Evolutionary conservation across 2,888 invertebrate genomes (phyloP).

Genomic region (Phalangium opilio): DNA sequence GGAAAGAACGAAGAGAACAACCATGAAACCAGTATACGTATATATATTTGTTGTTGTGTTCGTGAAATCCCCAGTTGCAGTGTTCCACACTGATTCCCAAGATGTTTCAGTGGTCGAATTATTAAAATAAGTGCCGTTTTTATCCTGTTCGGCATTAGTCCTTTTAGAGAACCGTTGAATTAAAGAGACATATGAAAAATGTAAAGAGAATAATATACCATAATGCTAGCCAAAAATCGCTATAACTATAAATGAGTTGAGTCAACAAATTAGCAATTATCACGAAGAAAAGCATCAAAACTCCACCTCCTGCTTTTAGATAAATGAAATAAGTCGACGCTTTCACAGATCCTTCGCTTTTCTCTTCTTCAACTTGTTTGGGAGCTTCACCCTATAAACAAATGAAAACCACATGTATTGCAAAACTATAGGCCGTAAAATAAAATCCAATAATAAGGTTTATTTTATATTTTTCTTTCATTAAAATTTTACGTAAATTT

Average conservation of each 20-base stretch:
- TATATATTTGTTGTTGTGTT: slow-evolving; percentile 2
- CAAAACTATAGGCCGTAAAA: too few species aligned
- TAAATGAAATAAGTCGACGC: slow-evolving; percentile 29
- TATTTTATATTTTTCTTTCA: too few species aligned
- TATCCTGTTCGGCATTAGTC: slow-evolving; percentile 12
- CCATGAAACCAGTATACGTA: slow-evolving; percentile 11
- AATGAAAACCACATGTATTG: too few species aligned
- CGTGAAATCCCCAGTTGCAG: too few species aligned
- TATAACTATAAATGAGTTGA: slow-evolving; percentile 24
- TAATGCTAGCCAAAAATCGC: slow-evolving; percentile 19
- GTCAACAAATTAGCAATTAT: slow-evolving; percentile 30
- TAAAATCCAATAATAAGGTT: too few species aligned
- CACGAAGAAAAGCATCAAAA: slow-evolving; percentile 24
- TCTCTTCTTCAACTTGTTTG: too few species aligned
- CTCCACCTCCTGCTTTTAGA: slow-evolving; percentile 31
- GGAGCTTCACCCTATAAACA: too few species aligned
- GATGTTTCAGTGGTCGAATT: not conserved
- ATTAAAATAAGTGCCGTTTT: not conserved
- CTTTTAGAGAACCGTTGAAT: slow-evolving; percentile 4
- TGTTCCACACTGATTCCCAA: too few species aligned
- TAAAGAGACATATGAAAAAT: too few species aligned
- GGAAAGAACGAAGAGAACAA: slow-evolving; percentile 14
- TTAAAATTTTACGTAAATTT: too few species aligned
- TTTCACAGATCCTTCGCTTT: slow-evolving; percentile 2
- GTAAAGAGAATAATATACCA: slow-evolving; percentile 18